Evolutionary conservation across 2,113 vertebrate species (phyloP), one percentile per base, ranked within the genome.

Genomic region (Notothenia coriiceps): DNA sequence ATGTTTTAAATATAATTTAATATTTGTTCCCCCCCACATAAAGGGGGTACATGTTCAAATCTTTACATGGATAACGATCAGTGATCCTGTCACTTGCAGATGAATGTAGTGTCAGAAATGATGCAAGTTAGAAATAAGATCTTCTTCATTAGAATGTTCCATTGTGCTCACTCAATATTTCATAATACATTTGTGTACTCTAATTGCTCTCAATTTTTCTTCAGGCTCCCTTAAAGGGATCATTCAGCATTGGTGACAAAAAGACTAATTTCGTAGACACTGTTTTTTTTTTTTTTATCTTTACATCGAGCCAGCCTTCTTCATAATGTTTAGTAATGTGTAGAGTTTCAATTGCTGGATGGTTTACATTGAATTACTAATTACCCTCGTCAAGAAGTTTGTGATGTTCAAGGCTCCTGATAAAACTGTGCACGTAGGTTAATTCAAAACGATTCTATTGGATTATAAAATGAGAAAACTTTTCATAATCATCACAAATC

Each of bases 211-310:
- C 40, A 46, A 0, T 65, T 78, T 15, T 57, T 84, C 65, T 70
- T 33, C 85, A 67, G 74, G 75, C 49, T 70, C 33, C 18, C 44
- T 84, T 57, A 4, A 44, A 75, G 8, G 60, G 57, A 62, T 67
- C 46, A 47, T 77, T 54, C 50, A 74, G 69, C 13, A 2, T 25
- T 50, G 4, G 44, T 15, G 17, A 52, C 74, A 70, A 81, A 62
- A 4, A 57, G 5, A 46, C 49, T 67, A 4, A 33, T 35, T 63
- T 74, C 11, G 29, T 20, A n/a, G 5, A 69, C 10, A 15, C 8
- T 6, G 50, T 33, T 43, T 46, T 29, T 55, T 47, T 47, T 15
- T 54, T 54, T 43, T 50, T 35, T 0, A 52, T 22, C 20, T 46
- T 64, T 29, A 10, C 1, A 74, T 13, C 57, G 10, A 57, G 50